phyloP scores from a whole-genome alignment of 2,888 invertebrate genomes.

The Limnephilus auricula region DNA sequence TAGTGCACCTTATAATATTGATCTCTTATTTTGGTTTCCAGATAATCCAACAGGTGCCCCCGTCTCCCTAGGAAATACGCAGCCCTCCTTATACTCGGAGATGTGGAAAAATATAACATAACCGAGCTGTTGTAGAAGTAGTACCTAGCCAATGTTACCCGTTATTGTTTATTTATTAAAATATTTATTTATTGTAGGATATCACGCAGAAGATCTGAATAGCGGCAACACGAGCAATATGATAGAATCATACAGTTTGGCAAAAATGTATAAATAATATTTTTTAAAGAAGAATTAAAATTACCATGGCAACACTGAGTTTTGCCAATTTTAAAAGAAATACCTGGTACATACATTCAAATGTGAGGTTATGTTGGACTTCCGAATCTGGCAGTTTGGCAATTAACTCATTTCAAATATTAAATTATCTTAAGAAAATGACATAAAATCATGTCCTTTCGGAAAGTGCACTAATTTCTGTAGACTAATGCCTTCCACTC shows the following conservation, averaged over 20 bases:
- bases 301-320: background rate
- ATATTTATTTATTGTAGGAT: conserved; percentile 32
- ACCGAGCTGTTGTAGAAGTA: conserved; percentile 4
- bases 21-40: conserved; percentile 41
- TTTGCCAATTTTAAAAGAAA: background rate
- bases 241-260: background rate
- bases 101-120: conserved; percentile 14
- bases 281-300: background rate
- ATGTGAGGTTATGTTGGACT: background rate
- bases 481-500: too few relatives aligned
- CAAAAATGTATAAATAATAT: background rate
- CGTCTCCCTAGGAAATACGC: conserved; percentile 51
- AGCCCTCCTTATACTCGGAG: background rate
- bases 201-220: background rate
- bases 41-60: conserved; percentile 62
- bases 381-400: background rate
- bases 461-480: too few relatives aligned
- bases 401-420: background rate
- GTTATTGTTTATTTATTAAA: conserved; percentile 38
- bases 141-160: conserved; percentile 41
- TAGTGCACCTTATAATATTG: background rate
- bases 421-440: background rate
- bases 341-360: background rate
- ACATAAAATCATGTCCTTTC: background rate
- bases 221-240: background rate